These are phyloP conservation scores for Premnoplex brunnescens DNA, from an alignment of 2,797 vertebrate genomes.

Conservation along the genomic window DNA sequence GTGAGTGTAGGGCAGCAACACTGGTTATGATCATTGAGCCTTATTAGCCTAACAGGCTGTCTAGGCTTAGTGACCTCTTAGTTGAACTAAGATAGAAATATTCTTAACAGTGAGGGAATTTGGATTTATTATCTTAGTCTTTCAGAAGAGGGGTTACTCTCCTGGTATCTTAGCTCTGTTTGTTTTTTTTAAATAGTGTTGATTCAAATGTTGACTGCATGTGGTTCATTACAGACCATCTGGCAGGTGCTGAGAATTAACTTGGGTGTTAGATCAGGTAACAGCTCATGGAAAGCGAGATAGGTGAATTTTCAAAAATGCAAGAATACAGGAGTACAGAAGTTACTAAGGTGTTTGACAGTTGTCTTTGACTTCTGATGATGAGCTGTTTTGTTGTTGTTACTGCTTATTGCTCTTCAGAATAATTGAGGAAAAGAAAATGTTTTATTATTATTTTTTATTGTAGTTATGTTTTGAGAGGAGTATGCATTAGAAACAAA, in stretches of 20 bases:
- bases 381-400: background rate
- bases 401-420: background rate
- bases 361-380: background rate
- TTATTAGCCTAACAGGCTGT: background rate
- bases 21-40: background rate
- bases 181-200: background rate
- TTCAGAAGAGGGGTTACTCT: background rate
- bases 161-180: background rate
- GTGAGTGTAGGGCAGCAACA: rapidly evolving
- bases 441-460: background rate
- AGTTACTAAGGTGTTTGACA: background rate
- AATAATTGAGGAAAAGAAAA: background rate
- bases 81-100: background rate
- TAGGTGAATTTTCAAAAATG: background rate
- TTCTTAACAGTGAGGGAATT: background rate
- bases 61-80: background rate
- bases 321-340: background rate
- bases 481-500: background rate
- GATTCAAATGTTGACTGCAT: background rate
- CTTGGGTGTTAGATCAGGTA: background rate
- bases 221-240: background rate
- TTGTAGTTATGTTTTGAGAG: background rate
- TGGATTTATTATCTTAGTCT: background rate
- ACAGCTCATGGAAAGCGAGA: background rate
- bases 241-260: background rate